Conservation (phyloP, 2,888 invertebrate species). For the Ceramica pisi region DNA sequence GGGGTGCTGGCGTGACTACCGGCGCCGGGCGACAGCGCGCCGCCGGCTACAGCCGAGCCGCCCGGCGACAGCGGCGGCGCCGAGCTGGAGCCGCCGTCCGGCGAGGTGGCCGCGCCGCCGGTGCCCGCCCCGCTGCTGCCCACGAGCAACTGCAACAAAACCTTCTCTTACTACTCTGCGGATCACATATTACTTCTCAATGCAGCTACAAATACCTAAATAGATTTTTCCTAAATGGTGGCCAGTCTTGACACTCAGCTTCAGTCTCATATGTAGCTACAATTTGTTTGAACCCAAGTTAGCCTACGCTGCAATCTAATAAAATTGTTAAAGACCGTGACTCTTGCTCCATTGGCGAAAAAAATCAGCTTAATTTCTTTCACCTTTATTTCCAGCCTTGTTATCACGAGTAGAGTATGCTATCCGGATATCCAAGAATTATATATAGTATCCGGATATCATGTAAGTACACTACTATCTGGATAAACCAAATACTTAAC, state of each 20-base stretch:
- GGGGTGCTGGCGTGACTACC: constrained; percentile 89
- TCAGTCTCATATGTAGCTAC: neutral
- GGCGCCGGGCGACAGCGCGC: constrained; percentile 91
- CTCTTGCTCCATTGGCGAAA: neutral
- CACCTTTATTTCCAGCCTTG: too few species aligned
- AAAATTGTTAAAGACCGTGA: too few species aligned
- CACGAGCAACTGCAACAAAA: constrained; percentile 92
- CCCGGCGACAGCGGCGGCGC: constrained; percentile 94
- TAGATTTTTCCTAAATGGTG: neutral
- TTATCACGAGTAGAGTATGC: neutral
- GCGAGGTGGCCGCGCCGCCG: constrained; percentile 94
- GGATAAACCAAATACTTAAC: too few species aligned
- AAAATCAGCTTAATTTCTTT: neutral
- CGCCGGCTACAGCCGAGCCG: constrained; percentile 92
- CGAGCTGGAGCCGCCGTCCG: constrained; percentile 92
- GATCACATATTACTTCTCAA: neutral
- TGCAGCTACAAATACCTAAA: neutral
- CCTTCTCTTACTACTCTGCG: neutral
- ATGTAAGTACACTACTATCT: too few species aligned
- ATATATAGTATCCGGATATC: too few species aligned
- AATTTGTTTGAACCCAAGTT: neutral
- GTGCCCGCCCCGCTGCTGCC: constrained; percentile 94
- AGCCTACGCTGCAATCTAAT: neutral
- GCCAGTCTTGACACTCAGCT: neutral
- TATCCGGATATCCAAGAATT: too few species aligned